Percentiles rank a stretch among this genome's conserved stretches.
Evolutionary conservation across 2,113 vertebrate genomes (phyloP).

Genomic region (Microcebus tavaratra): DNA sequence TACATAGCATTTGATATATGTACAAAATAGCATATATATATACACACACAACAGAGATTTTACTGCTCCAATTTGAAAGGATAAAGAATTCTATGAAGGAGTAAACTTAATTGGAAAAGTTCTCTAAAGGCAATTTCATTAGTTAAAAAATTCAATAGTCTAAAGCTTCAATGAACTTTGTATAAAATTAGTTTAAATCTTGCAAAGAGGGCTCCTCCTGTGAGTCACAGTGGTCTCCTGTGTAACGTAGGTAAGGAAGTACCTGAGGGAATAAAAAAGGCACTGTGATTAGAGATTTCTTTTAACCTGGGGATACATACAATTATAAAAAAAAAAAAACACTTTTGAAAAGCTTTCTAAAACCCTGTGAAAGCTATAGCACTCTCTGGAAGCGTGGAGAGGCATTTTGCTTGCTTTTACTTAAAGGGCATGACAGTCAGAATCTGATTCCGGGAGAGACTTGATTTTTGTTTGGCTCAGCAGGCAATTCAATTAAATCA

Average conservation of each 20-base stretch:
- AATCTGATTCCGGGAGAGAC: conserved; percentile 52
- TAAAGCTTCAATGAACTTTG: conserved; percentile 53
- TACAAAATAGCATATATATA: background rate
- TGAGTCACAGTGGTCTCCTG: background rate
- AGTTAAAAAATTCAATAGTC: conserved; percentile 56
- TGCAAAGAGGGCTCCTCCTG: conserved; percentile 53
- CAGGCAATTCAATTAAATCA: conserved; percentile 76
- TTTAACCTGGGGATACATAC: conserved; percentile 50
- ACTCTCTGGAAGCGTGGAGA: background rate
- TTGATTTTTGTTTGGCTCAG: conserved; percentile 71
- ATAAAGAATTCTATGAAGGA: background rate
- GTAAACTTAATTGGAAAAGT: conserved; percentile 24
- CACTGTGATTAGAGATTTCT: conserved; percentile 50
- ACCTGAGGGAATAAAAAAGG: background rate
- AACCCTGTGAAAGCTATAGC: conserved; percentile 53
- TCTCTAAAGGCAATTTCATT: conserved; percentile 69
- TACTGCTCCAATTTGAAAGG: conserved; percentile 5
- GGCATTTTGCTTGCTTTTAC: conserved; percentile 63
- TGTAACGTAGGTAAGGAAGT: background rate
- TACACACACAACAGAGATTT: background rate
- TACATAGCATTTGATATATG: background rate
- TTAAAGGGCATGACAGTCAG: conserved; percentile 62
- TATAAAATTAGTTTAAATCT: conserved; percentile 45
- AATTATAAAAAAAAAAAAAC: conserved; percentile 61
- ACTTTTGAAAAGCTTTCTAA: conserved; percentile 55